A percentile compares a stretch with the other conserved stretches of the same genome.
Evolutionary conservation across 2,888 invertebrate genomes (phyloP).

Genomic region (Drosophila quasianomalipes): DNA sequence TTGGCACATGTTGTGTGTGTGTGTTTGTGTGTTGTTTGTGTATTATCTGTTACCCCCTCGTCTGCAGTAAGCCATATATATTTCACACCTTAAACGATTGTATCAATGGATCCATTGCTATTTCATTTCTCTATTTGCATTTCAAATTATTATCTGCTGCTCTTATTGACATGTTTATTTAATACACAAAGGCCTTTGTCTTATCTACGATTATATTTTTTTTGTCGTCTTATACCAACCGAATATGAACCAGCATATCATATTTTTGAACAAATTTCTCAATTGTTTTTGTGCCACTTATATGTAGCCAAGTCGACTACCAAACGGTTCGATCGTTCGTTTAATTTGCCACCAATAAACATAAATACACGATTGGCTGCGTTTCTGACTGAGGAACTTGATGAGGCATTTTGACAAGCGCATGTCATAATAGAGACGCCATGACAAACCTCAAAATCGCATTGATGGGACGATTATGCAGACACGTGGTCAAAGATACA

Average conservation of each 20-base stretch:
- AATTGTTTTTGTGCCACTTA: slow-evolving; percentile 63
- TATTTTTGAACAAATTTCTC: slow-evolving; percentile 65
- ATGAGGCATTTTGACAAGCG: slow-evolving; percentile 36
- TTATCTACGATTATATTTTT: slow-evolving; percentile 44
- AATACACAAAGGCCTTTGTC: slow-evolving; percentile 67
- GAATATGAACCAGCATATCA: slow-evolving; percentile 43
- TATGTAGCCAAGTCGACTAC: slow-evolving; percentile 7
- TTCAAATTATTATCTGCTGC: slow-evolving; percentile 71
- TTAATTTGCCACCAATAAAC: slow-evolving; percentile 66
- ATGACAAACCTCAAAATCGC: slow-evolving; percentile 1
- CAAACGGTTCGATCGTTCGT: slow-evolving; percentile 45
- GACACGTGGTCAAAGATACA: slow-evolving; percentile 25
- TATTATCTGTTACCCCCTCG: slow-evolving; percentile 16
- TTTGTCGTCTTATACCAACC: slow-evolving; percentile 2
- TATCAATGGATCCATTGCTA: slow-evolving; percentile 58
- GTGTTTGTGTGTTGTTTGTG: slow-evolving; percentile 10
- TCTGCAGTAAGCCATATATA: slow-evolving; percentile 48
- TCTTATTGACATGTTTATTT: slow-evolving; percentile 80
- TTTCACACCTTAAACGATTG: slow-evolving; percentile 77
- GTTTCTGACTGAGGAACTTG: slow-evolving; percentile 32
- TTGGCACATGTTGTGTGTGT: slow-evolving; percentile 65
- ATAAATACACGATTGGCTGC: slow-evolving; percentile 54
- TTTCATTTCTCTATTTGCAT: slow-evolving; percentile 69
- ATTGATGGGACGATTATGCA: slow-evolving; percentile 52
- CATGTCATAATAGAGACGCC: slow-evolving; percentile 61